A percentile compares a stretch with the other conserved stretches of the same genome.
These are phyloP conservation scores for Meloe dianella DNA, from an alignment of 2,888 invertebrate genomes.

Conservation along the genomic window DNA sequence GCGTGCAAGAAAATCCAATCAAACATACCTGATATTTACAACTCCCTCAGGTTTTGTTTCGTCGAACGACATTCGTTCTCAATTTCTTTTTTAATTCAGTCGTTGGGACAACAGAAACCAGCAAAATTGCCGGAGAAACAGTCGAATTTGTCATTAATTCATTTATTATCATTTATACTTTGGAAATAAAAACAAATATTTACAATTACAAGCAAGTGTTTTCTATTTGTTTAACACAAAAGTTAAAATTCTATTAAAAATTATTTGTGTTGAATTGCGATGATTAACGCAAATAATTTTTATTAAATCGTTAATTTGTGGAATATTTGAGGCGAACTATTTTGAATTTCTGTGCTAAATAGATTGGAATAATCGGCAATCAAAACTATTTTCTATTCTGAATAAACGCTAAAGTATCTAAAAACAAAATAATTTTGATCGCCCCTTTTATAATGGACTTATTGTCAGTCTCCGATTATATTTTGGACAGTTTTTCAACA, in stretches of 20 bases:
- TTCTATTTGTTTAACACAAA: not conserved
- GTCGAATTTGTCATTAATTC: not conserved
- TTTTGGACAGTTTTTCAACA: not conserved
- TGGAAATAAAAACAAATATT: constrained; percentile 3
- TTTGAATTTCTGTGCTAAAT: not conserved
- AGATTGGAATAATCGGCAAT: not conserved
- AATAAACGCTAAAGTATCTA: too few species aligned
- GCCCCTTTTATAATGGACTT: not conserved
- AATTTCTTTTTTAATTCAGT: too few species aligned
- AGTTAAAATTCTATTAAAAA: not conserved
- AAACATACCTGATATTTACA: too few species aligned
- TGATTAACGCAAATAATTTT: not conserved
- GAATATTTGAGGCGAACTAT: not conserved
- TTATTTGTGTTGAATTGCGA: not conserved
- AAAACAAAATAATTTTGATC: too few species aligned
- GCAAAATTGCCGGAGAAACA: not conserved
- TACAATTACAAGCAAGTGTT: not conserved
- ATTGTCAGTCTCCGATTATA: not conserved
- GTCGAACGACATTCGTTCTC: too few species aligned
- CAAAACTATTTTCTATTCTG: not conserved
- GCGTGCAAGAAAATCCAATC: too few species aligned
- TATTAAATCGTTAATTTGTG: not conserved
- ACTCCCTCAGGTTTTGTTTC: too few species aligned
- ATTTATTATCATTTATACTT: not conserved
- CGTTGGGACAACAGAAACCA: not conserved